phyloP scores from a whole-genome alignment of 2,888 invertebrate genomes.

The Trachelus tabidus region DNA sequence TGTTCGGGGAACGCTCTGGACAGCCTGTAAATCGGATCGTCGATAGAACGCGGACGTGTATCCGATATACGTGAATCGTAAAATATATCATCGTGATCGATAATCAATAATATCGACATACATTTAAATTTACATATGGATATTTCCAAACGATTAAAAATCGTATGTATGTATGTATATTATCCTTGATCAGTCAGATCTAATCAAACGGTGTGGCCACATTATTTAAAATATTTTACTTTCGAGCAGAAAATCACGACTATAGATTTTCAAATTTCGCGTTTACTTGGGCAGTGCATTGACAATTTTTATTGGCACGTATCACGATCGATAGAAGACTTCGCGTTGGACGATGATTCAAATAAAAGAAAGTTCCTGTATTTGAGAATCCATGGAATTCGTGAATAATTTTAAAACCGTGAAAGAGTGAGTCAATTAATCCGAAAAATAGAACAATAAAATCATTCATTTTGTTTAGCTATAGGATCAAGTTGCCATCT shows the following conservation, averaged over 20 bases:
- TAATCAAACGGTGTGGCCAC: neutral
- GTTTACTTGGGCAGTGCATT: constrained; percentile 19
- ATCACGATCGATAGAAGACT: constrained; percentile 34
- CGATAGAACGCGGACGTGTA: neutral
- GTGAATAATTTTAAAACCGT: neutral
- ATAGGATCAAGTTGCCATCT: neutral
- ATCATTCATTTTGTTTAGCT: neutral
- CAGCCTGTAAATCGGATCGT: neutral
- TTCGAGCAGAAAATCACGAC: neutral
- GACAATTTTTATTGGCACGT: constrained; percentile 46
- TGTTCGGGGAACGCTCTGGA: neutral
- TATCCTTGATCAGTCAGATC: neutral
- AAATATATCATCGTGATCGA: neutral
- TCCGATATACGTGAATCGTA: neutral
- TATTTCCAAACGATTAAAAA: neutral
- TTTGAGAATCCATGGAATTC: neutral
- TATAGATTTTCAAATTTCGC: neutral
- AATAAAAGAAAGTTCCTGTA: neutral
- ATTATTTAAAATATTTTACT: neutral
- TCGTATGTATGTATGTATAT: neutral
- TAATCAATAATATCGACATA: neutral
- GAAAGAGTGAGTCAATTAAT: neutral
- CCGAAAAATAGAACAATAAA: neutral
- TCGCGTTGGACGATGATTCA: neutral
- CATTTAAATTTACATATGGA: neutral